A percentile compares a stretch with the other conserved stretches of the same genome.
These are phyloP conservation scores for Mesaphorura yosii DNA, from an alignment of 1,140 invertebrate species.

Conservation along the genomic window DNA sequence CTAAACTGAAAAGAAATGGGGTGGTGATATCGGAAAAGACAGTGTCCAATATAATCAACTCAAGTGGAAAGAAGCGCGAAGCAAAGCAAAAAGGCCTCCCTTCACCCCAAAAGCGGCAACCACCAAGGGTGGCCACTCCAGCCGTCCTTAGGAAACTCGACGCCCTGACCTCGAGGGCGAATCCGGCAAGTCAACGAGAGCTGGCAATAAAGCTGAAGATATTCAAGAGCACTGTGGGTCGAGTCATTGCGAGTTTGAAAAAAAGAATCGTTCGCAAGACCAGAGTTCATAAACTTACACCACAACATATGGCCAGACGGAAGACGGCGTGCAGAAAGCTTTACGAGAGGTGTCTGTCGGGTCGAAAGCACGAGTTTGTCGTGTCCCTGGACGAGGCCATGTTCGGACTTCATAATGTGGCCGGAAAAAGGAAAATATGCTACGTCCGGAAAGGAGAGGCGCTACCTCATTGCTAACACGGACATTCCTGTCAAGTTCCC, in stretches of 20 bases:
- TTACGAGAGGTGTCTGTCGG: background rate
- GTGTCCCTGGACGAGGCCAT: constrained; percentile 7
- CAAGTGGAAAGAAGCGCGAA: background rate
- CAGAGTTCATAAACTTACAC: background rate
- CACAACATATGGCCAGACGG: background rate
- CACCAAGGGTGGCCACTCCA: background rate
- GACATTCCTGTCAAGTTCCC: constrained; percentile 8
- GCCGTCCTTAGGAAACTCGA: background rate
- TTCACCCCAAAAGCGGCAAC: background rate
- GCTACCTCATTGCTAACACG: background rate
- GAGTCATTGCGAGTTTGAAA: background rate
- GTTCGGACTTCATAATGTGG: background rate
- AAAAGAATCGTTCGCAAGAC: background rate
- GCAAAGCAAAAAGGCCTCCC: background rate
- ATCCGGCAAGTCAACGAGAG: background rate
- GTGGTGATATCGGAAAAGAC: background rate
- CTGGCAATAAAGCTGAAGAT: background rate
- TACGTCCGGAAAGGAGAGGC: background rate
- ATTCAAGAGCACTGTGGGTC: background rate
- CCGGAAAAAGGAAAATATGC: constrained; percentile 3
- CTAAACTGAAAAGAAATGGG: no score
- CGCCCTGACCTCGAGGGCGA: background rate
- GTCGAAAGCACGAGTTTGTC: constrained; percentile 4
- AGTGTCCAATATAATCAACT: background rate
- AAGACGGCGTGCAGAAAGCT: background rate